Base-by-base conservation (phyloP, 1,140 invertebrate genomes). In the Cydia pomonella region DNA sequence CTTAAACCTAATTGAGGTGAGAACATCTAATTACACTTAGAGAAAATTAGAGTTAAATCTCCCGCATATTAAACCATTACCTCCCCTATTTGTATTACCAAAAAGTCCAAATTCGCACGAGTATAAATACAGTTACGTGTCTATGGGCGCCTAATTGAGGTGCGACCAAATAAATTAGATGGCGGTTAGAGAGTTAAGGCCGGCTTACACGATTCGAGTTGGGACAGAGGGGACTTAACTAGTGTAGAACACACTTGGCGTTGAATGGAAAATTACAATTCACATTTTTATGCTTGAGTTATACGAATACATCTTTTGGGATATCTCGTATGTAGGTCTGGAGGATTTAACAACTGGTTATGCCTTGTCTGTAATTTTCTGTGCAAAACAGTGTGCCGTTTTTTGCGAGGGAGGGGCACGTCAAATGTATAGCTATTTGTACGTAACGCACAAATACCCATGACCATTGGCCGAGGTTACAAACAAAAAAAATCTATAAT, bases 81-180 rank as follows among this genome's bases (percentile, higher is more conserved):
- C 9, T 10, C 6, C 53, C n/a, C 21, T 59, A 59, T 23, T 23
- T 1, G 9, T 7, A 59, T 23, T 7, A 1, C 1, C n/a, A 23
- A 23, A 59, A 59, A 59, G 21, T 21, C 53, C 18, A 59, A 59
- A 59, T 59, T 59, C 0, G 53, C 18, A n/a, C 7, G 6, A 59
- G 0, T 10, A 10, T 59, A 2, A 23, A 59, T 59, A 10, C 53
- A 59, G 18, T 59, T 59, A 59, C 53, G 53, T 50, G 16, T 18
- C n/a, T 59, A 23, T 23, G 4, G 50, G n/a, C 13, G 6, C 53
- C 21, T 59, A 59, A 59, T 59, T 59, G 53, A 59, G 53, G 53
- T 59, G 53, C 53, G 53, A 59, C 53, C 53, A 59, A 23, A 59
- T 59, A 59, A 23, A 59, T 59, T 59, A 59, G 53, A 59, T 59